phyloP scores from a whole-genome alignment of 1,140 invertebrate genomes.

The Frieseomelitta varia region DNA sequence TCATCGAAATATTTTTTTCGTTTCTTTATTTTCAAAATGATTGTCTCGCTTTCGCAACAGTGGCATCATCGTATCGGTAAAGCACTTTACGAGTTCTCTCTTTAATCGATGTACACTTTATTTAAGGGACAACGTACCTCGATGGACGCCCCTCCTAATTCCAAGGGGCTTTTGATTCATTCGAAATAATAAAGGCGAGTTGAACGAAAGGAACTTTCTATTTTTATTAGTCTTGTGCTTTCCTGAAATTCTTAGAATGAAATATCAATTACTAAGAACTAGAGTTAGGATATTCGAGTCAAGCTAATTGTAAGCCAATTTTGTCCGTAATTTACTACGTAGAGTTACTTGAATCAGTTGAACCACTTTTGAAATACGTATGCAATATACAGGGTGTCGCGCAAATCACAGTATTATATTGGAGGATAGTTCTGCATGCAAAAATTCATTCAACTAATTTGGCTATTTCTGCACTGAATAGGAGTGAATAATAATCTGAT shows the following conservation, averaged over 20 bases:
- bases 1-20: not conserved
- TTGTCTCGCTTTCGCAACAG: not conserved
- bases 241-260: not conserved
- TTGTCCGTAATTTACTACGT: not conserved
- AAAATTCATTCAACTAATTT: too few relatives aligned
- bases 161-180: not conserved
- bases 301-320: not conserved
- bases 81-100: constrained; percentile 33
- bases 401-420: too few relatives aligned
- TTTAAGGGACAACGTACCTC: constrained; percentile 25
- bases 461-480: too few relatives aligned
- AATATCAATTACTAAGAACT: not conserved
- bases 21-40: not conserved
- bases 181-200: constrained; percentile 36
- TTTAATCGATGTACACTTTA: constrained; percentile 40
- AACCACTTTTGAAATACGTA: too few relatives aligned
- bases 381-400: too few relatives aligned
- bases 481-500: too few relatives aligned
- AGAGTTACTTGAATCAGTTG: too few relatives aligned
- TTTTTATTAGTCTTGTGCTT: not conserved
- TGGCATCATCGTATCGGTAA: not conserved
- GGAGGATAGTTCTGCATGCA: too few relatives aligned
- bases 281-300: not conserved
- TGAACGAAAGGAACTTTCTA: constrained; percentile 11
- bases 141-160: not conserved